These are phyloP conservation scores for Hyles euphorbiae DNA, from an alignment of 1,140 invertebrate genomes.

Conservation along the genomic window DNA sequence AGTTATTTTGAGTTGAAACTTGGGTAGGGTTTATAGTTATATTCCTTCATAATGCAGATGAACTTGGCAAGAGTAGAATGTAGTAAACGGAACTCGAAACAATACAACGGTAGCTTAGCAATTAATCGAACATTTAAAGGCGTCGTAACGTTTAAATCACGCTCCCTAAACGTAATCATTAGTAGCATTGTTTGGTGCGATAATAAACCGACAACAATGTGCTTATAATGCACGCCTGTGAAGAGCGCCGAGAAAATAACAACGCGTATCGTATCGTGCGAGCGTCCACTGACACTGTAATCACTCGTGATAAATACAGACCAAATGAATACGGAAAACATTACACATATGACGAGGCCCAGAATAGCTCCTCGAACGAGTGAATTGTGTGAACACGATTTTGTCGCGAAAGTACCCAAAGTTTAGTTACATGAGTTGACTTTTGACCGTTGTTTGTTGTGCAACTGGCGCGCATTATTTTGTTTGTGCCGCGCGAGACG, in stretches of 20 bases:
- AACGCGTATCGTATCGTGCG: conserved; percentile 6
- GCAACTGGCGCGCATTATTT: not conserved
- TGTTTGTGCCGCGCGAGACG: not conserved
- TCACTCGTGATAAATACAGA: conserved; percentile 21
- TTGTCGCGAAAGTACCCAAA: conserved; percentile 6
- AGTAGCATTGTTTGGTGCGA: not conserved
- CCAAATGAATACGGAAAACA: conserved; percentile 26
- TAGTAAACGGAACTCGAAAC: no score
- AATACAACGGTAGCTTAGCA: no score
- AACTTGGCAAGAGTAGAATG: no score
- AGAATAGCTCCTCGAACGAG: conserved; percentile 1
- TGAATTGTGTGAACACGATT: conserved; percentile 19
- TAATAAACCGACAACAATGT: conserved; percentile 8
- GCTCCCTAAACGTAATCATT: no score
- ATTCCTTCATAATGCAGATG: no score
- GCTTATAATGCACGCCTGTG: conserved; percentile 6
- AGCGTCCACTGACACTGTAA: conserved; percentile 13
- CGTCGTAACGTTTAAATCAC: no score
- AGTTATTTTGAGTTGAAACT: no score
- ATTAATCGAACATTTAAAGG: no score
- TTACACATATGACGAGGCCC: conserved; percentile 7
- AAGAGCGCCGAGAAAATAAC: conserved; percentile 13
- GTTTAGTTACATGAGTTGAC: not conserved
- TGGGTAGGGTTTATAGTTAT: no score
- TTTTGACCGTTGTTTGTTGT: conserved; percentile 11